Evolutionary conservation across 2,888 invertebrate genomes (phyloP).

Genomic region (Omphaloscelis lunosa): DNA sequence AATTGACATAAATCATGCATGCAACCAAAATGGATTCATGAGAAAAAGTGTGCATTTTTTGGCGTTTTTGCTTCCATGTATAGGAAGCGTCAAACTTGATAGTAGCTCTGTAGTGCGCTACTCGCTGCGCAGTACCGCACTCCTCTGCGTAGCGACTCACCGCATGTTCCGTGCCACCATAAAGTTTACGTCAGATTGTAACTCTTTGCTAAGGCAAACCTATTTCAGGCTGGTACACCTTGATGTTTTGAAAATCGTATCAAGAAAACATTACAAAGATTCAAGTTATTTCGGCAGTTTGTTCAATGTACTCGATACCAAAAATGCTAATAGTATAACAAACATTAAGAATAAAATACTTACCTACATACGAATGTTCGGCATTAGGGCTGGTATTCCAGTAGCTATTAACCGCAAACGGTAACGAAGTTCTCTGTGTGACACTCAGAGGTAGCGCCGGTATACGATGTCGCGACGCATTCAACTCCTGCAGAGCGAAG

Average conservation of each 20-base stretch:
- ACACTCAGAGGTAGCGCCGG: constrained; percentile 83
- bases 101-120: no score
- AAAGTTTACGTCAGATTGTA: neutral
- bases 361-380: constrained; percentile 84
- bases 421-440: constrained; percentile 76
- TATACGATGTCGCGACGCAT: constrained; percentile 76
- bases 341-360: constrained; percentile 52
- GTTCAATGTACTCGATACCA: neutral
- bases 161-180: no score
- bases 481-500: constrained; percentile 84
- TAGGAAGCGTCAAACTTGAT: no score
- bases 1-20: constrained; percentile 34
- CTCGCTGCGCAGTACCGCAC: no score
- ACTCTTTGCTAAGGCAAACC: neutral
- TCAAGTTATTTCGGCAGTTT: neutral
- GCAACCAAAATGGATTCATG: constrained; percentile 22
- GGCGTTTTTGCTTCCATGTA: neutral
- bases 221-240: neutral
- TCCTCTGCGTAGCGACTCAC: no score
- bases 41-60: constrained; percentile 22
- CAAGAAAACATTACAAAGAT: neutral
- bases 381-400: constrained; percentile 86
- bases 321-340: neutral
- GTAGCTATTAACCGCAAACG: constrained; percentile 81
- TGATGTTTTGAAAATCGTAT: neutral